Percentiles rank a stretch among this genome's conserved stretches.
These are phyloP conservation scores for Pteropus rufus DNA, from an alignment of 2,797 vertebrate genomes.

Conservation along the genomic window DNA sequence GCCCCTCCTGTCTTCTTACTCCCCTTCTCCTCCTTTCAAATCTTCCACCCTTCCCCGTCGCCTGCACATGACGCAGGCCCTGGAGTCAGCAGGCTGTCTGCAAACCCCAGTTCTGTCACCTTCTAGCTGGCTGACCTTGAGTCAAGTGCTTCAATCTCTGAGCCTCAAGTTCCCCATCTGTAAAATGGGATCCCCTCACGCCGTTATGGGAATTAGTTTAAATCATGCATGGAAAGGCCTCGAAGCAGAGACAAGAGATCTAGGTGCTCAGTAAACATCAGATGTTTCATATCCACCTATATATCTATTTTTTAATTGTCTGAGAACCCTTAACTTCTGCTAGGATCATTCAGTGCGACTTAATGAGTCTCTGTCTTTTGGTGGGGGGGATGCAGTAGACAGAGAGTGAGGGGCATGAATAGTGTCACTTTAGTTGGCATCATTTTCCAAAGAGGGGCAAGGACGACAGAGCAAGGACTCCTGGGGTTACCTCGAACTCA, in stretches of 20 bases:
- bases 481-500: background rate
- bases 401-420: fast-evolving
- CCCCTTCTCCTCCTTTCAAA: fast-evolving
- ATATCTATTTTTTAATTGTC: background rate
- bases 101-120: background rate
- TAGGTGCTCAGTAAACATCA: background rate
- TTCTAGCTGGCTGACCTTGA: background rate
- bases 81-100: background rate
- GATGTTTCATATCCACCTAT: background rate
- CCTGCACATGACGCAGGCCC: fast-evolving
- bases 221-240: background rate
- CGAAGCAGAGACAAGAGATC: background rate
- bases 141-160: background rate
- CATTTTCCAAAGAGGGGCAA: background rate
- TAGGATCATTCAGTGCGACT: too few species aligned
- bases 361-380: background rate
- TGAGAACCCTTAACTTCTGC: background rate
- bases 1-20: background rate
- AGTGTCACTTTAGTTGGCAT: too few species aligned
- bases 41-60: background rate
- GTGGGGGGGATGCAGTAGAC: too few species aligned
- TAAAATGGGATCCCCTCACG: background rate
- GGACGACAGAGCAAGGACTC: fast-evolving
- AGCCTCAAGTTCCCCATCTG: background rate
- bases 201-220: background rate